These are phyloP conservation scores for Cataglyphis altisquamis DNA, from an alignment of 2,888 invertebrate species.

Conservation along the genomic window DNA sequence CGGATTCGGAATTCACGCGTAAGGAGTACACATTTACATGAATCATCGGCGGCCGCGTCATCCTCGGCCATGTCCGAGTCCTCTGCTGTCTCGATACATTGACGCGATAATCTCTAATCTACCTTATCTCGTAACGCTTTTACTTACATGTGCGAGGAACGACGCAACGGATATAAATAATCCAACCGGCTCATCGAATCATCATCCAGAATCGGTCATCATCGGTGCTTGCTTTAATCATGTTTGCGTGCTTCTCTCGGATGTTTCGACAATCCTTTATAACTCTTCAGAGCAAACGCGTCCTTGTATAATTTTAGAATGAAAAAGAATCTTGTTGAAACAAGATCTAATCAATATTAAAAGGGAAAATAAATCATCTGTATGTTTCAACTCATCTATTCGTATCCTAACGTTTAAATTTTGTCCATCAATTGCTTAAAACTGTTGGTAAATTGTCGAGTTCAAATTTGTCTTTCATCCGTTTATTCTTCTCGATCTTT, in stretches of 20 bases:
- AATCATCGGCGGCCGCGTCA: constrained; percentile 71
- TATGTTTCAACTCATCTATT: neutral
- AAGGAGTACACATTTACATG: constrained; percentile 69
- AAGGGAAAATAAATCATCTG: neutral
- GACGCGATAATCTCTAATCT: constrained; percentile 74
- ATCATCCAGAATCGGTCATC: constrained; percentile 22
- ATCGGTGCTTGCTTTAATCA: neutral
- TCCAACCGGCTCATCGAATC: constrained; percentile 54
- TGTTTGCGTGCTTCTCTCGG: neutral
- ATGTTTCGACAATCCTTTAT: constrained; percentile 17
- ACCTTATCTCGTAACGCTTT: constrained; percentile 64
- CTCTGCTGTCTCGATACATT: constrained; percentile 59
- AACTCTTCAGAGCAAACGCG: neutral
- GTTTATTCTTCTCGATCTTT: neutral
- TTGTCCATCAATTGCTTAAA: neutral
- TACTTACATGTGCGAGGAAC: constrained; percentile 59
- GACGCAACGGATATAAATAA: constrained; percentile 73
- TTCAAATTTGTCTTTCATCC: neutral
- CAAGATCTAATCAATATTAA: constrained; percentile 9
- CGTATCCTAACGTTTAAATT: neutral
- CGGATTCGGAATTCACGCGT: constrained; percentile 77
- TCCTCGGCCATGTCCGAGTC: constrained; percentile 54
- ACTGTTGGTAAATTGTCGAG: neutral
- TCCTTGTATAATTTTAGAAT: neutral
- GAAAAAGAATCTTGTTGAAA: neutral